phyloP scores from a whole-genome alignment of 1,140 invertebrate species.

The Triops cancriformis region DNA sequence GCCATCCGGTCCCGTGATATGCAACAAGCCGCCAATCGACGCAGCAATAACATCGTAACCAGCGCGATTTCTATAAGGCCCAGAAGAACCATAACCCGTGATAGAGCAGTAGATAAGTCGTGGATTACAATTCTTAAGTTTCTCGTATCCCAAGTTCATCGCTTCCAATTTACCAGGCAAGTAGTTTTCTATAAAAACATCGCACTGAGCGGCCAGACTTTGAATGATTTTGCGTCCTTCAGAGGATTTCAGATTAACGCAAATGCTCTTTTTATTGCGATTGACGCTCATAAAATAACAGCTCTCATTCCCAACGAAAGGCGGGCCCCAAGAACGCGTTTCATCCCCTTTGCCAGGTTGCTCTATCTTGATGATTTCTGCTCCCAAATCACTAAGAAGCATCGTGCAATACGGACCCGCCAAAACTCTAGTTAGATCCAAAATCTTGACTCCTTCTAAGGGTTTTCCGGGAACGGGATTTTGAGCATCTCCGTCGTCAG shows the following conservation, averaged over 20 bases:
- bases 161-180: conserved; percentile 77
- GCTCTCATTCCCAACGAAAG: conserved; percentile 67
- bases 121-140: conserved; percentile 60
- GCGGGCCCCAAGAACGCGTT: conserved; percentile 84
- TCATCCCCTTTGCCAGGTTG: conserved; percentile 76
- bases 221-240: conserved; percentile 64
- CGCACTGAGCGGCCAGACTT: conserved; percentile 62
- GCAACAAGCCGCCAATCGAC: conserved; percentile 78
- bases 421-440: conserved; percentile 43
- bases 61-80: conserved; percentile 73
- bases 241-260: conserved; percentile 67
- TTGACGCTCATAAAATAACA: conserved; percentile 83
- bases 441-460: conserved; percentile 30
- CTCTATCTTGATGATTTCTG: conserved; percentile 88
- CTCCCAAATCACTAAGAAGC: conserved; percentile 56
- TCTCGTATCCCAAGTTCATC: conserved; percentile 69
- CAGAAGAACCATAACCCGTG: conserved; percentile 79
- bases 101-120: conserved; percentile 87
- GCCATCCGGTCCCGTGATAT: conserved; percentile 75
- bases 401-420: conserved; percentile 53
- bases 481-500: not conserved
- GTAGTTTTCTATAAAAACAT: conserved; percentile 91
- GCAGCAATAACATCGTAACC: conserved; percentile 95
- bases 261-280: conserved; percentile 92
- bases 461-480: not conserved